Percentiles rank a stretch among this genome's conserved stretches.
Evolutionary conservation across 2,113 vertebrate genomes (phyloP).

Genomic region (Callorhinus ursinus): DNA sequence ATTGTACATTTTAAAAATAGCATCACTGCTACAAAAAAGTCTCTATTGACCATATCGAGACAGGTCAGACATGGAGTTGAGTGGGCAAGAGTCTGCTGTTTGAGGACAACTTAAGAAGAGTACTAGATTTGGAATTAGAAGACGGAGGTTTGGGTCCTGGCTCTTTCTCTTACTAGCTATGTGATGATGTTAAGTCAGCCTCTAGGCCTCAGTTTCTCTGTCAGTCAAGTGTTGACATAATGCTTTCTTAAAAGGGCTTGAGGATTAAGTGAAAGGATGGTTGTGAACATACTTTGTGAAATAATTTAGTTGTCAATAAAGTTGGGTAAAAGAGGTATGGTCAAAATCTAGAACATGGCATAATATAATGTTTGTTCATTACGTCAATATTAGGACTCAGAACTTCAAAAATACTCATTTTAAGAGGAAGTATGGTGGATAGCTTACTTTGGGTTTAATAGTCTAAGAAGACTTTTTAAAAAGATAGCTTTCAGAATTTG

Average conservation of each 20-base stretch:
- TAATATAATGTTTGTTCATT: neutral
- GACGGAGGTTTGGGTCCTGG: neutral
- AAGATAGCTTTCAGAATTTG: conserved; percentile 20
- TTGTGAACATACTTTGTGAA: conserved; percentile 48
- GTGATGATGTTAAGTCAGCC: neutral
- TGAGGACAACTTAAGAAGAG: neutral
- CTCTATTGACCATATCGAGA: neutral
- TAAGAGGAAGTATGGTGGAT: neutral
- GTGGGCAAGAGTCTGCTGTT: neutral
- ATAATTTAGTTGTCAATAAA: conserved; percentile 33
- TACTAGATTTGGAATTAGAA: conserved; percentile 19
- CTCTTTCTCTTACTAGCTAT: neutral
- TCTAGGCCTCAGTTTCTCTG: neutral
- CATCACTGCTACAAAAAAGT: neutral
- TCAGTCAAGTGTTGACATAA: neutral
- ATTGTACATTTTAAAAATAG: conserved; percentile 9
- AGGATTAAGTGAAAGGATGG: neutral
- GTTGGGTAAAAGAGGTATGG: neutral
- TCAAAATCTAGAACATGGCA: neutral
- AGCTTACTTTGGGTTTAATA: neutral
- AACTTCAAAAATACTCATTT: neutral
- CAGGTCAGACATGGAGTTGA: neutral
- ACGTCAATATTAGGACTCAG: neutral
- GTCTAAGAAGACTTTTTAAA: neutral
- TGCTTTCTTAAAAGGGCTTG: conserved; percentile 42